Evolutionary conservation across 2,888 invertebrate species (phyloP), one percentile per base, ranked within the genome.

Genomic region (Sarcophaga carnaria): DNA sequence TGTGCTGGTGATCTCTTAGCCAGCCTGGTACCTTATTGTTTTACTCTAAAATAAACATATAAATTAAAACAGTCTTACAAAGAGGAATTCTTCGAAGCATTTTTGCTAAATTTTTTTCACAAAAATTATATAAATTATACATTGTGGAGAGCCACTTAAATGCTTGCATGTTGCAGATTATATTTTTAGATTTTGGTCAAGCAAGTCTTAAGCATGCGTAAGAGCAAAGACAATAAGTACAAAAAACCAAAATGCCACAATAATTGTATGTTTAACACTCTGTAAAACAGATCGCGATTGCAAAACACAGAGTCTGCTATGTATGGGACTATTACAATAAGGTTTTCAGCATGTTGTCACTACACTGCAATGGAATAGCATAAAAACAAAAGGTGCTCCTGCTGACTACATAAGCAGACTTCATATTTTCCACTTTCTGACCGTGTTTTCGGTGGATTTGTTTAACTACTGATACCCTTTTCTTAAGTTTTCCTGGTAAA

Each of bases 181-280:
- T 54, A 54, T 12, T 54, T 54, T 54, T 54, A 54, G 54, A 54
- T 54, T 54, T 54, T 17, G 14, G 3, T 54, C 12, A 54, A 49
- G 12, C 17, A 54, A 12, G 17, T 8, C 54, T 54, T 54, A 54
- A 4, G 54, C 54, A 54, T 54, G 54, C 17, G 54, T 14, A 54
- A 54, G 14, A 54, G 17, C 12, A 54, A 12, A 14, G 3, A 49
- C 2, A 14, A 14, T 14, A 49, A 14, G 14, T 14, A 49, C 14
- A 49, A 14, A 49, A 49, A 14, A 49, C 49, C 14, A 54, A 14
- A 54, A 54, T 54, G 54, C 54, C 54, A 54, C 54, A 14, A 54
- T 54, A 54, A 54, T 54, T 54, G 54, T 54, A 54, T 54, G 54
- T 54, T 54, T 54, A 54, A 54, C 54, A 54, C 54, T 54, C 54